Evolutionary conservation across 2,113 vertebrate species (phyloP).

Genomic region (Mungos mungo): DNA sequence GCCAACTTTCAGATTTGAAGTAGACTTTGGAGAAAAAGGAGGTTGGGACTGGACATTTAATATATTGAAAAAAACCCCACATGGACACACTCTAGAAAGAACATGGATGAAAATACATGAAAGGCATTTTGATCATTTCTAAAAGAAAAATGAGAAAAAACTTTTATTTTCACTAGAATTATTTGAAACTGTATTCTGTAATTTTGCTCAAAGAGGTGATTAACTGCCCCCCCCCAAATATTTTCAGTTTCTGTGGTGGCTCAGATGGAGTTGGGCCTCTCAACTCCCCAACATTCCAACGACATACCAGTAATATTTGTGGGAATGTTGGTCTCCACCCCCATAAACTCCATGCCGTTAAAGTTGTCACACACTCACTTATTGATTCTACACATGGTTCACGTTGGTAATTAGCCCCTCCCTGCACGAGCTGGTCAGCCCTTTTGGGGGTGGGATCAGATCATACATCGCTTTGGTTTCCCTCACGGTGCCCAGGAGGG

Average conservation of each 20-base stretch:
- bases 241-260: conserved; percentile 8
- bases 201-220: conserved; percentile 5
- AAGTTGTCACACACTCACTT: background rate
- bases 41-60: background rate
- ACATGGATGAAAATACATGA: background rate
- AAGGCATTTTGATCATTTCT: background rate
- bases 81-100: background rate
- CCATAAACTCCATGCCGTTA: background rate
- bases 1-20: background rate
- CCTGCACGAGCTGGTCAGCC: background rate
- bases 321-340: conserved; percentile 1
- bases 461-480: no score
- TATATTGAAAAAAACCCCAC: background rate
- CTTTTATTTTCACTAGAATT: background rate
- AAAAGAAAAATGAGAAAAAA: background rate
- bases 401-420: no score
- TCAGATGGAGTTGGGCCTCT: background rate
- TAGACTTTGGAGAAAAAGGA: background rate
- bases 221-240: background rate
- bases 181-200: background rate
- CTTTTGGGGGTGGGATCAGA: background rate
- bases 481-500: accelerated
- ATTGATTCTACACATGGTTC: background rate
- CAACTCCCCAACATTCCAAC: conserved; percentile 34
- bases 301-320: conserved; percentile 63